A percentile compares a stretch with the other conserved stretches of the same genome.
phyloP scores from a whole-genome alignment of 2,797 vertebrate species.

The Poeciliopsis presidionis region DNA sequence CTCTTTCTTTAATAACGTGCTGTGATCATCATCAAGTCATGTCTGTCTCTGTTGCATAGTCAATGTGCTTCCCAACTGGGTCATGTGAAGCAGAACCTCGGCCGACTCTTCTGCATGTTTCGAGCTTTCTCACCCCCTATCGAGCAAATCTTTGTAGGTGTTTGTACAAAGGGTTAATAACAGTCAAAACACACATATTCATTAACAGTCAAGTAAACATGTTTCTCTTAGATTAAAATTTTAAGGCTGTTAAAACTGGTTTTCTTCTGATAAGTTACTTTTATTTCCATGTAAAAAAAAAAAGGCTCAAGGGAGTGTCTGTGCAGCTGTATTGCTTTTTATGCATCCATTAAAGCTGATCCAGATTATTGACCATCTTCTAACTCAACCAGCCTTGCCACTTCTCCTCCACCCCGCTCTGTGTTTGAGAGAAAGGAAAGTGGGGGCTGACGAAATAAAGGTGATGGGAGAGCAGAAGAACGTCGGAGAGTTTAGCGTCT shows the following conservation, averaged over 20 bases:
- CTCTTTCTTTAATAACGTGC: slow-evolving; percentile 57
- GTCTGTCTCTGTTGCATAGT: slow-evolving; percentile 64
- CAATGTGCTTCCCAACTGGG: slow-evolving; percentile 72
- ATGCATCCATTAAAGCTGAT: slow-evolving; percentile 44
- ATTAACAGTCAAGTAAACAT: neutral
- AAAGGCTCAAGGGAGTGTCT: slow-evolving; percentile 14
- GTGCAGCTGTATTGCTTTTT: slow-evolving; percentile 19
- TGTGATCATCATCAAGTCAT: slow-evolving; percentile 65
- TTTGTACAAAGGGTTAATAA: slow-evolving; percentile 26
- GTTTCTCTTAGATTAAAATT: neutral
- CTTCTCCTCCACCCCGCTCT: slow-evolving; percentile 5
- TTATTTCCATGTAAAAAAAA: neutral
- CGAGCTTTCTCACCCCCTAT: slow-evolving; percentile 35
- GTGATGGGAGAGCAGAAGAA: slow-evolving; percentile 63
- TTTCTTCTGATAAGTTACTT: neutral
- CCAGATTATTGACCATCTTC: slow-evolving; percentile 51
- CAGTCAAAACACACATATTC: too few relatives aligned
- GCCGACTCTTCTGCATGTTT: slow-evolving; percentile 47
- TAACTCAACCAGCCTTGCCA: neutral
- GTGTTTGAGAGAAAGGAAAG: slow-evolving; percentile 30
- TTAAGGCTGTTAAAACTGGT: neutral
- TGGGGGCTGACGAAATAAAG: slow-evolving; percentile 48
- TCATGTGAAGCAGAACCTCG: slow-evolving; percentile 53
- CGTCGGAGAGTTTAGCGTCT: slow-evolving; percentile 52
- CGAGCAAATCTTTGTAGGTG: slow-evolving; percentile 55